A percentile compares a stretch with the other conserved stretches of the same genome.
Evolutionary conservation across 2,797 vertebrate species (phyloP).

Genomic region (Glossophaga mutica): DNA sequence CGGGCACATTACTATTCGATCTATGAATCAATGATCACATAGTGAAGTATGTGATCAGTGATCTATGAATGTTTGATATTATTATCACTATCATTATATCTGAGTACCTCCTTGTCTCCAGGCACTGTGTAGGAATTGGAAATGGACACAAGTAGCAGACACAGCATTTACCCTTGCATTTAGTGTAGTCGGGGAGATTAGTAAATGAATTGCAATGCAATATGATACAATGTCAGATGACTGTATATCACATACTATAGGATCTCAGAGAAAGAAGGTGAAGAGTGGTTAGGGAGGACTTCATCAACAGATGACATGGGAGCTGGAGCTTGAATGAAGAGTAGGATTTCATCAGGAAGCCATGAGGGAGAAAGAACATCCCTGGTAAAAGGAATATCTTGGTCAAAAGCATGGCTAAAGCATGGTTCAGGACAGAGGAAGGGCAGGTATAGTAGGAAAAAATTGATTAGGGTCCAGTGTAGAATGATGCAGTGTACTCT

Average conservation of each 20-base stretch:
- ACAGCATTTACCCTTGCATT: constrained; percentile 4
- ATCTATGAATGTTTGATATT: not conserved
- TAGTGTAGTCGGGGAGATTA: not conserved
- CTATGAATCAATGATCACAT: no score
- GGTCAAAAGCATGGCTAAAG: not conserved
- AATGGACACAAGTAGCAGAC: not conserved
- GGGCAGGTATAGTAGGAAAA: not conserved
- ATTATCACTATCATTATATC: not conserved
- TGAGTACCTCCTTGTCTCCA: constrained; percentile 7
- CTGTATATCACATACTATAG: not conserved
- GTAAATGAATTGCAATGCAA: not conserved
- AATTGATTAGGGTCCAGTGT: not conserved
- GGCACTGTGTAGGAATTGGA: not conserved
- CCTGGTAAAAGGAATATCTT: not conserved
- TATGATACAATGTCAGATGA: not conserved
- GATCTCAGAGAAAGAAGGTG: not conserved
- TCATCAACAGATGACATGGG: constrained; percentile 16
- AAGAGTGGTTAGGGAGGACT: not conserved
- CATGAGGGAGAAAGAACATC: not conserved
- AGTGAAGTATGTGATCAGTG: no score
- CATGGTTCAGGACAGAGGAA: not conserved
- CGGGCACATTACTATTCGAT: not conserved
- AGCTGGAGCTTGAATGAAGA: constrained; percentile 35
- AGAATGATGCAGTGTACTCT: not conserved
- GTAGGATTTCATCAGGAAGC: constrained; percentile 23